A percentile compares a stretch with the other conserved stretches of the same genome.
These are phyloP conservation scores for Oryctes rhinoceros DNA, from an alignment of 1,140 invertebrate species.

Conservation along the genomic window DNA sequence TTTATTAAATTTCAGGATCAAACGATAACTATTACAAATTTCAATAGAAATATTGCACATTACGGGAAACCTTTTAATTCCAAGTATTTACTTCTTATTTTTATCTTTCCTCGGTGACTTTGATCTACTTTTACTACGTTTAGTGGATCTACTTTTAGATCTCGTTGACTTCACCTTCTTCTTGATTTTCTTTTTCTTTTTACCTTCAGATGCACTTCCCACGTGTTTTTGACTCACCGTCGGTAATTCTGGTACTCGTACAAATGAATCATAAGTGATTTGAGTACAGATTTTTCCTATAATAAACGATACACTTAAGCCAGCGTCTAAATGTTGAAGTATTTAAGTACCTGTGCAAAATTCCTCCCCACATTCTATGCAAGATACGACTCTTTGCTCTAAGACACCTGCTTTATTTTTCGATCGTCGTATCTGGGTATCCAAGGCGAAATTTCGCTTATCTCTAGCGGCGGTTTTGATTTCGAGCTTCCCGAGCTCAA, in stretches of 20 bases:
- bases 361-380: conserved; percentile 84
- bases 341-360: conserved; percentile 75
- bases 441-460: conserved; percentile 67
- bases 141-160: conserved; percentile 44
- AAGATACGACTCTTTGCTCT: conserved; percentile 78
- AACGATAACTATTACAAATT: too few species aligned
- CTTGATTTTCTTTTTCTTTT: conserved; percentile 49
- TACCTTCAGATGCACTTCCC: conserved; percentile 44
- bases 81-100: conserved; percentile 40
- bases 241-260: conserved; percentile 58
- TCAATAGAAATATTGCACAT: too few species aligned
- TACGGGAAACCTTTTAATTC: conserved; percentile 8
- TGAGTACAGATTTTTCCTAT: conserved; percentile 61
- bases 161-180: conserved; percentile 46
- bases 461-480: conserved; percentile 73
- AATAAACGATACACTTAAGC: conserved; percentile 38
- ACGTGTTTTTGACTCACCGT: conserved; percentile 48
- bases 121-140: conserved; percentile 41
- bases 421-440: conserved; percentile 73
- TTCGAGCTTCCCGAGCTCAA: conserved; percentile 82
- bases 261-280: conserved; percentile 64
- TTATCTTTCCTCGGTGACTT: conserved; percentile 53
- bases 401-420: conserved; percentile 82
- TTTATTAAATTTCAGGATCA: too few species aligned
- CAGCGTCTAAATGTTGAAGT: neutral